Evolutionary conservation across 2,888 invertebrate species (phyloP), one percentile per base, ranked within the genome.

Genomic region (Gerosis bhagava): DNA sequence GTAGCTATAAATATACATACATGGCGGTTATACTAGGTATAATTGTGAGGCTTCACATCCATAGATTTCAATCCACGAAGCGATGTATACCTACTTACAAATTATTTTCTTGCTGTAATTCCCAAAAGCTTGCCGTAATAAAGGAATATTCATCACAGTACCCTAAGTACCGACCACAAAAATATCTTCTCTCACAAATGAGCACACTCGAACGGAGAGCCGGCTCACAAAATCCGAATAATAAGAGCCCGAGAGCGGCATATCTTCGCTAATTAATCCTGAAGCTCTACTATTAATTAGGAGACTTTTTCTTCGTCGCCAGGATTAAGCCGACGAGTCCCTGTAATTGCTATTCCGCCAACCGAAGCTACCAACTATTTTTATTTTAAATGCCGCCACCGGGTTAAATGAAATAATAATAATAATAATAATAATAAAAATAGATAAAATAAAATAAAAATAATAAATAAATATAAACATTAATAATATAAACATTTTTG

Each of bases 261-360:
- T 70, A 77, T 72, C 73, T 61, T 62, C 65, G 66, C 74, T 82
- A 83, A 83, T 83, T 76, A 83, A 80, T 77, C 79, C 72, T 63
- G 70, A 66, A 70, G 73, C 75, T 75, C 73, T 70, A 75, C 77
- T 83, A 82, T 84, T 83, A 82, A 84, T 83, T 81, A 82, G 70
- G 62, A 50, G 74, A 76, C 74, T 79, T 84, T 83, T 83, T 81
- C 77, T 74, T 68, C 75, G 69, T 73, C 73, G 65, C 65, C 62
- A 57, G 74, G 76, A 79, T 79, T 79, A 82, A 64, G 61, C 60
- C 59, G 65, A 65, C 40, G 70, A 62, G 63, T 63, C 55, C 51
- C 58, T 62, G 70, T 77, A 77, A 77, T 78, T 72, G 71, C 74
- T 50, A 60, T 58, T 57, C 61, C 54, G 60, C 60, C 58, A 55